Evolutionary conservation across 1,140 invertebrate genomes (phyloP).

Genomic region (Zaprionus ghesquierei): DNA sequence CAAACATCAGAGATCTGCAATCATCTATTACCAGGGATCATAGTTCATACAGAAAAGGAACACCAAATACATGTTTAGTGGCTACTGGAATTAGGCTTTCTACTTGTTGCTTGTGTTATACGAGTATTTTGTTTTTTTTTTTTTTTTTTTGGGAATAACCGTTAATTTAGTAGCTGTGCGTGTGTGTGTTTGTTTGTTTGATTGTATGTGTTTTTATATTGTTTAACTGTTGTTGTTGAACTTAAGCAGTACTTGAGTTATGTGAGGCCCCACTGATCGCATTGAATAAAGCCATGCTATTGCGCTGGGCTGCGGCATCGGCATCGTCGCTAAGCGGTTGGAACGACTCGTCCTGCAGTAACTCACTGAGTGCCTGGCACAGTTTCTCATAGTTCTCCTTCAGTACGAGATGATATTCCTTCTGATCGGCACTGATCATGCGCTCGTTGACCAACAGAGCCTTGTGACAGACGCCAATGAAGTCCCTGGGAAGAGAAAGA

Average conservation of each 20-base stretch:
- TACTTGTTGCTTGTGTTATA: conserved; percentile 39
- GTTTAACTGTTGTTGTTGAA: conserved; percentile 48
- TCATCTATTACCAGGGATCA: conserved; percentile 9
- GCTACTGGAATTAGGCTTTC: conserved; percentile 36
- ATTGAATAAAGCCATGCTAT: conserved; percentile 87
- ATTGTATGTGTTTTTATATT: conserved; percentile 22
- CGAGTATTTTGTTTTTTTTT: conserved; percentile 34
- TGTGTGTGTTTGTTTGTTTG: conserved; percentile 23
- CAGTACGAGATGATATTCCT: conserved; percentile 94
- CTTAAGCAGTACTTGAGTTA: conserved; percentile 87
- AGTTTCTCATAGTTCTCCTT: conserved; percentile 93
- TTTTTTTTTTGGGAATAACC: too few species aligned
- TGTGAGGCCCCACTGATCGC: conserved; percentile 87
- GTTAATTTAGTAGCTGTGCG: conserved; percentile 49
- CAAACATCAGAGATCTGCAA: conserved; percentile 38
- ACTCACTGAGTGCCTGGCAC: conserved; percentile 88
- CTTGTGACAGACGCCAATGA: conserved; percentile 92
- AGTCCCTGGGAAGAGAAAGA: conserved; percentile 86
- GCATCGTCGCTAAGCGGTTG: conserved; percentile 75
- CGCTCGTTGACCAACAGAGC: conserved; percentile 94
- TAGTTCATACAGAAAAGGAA: conserved; percentile 47
- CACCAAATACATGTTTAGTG: conserved; percentile 54
- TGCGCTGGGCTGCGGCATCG: conserved; percentile 83
- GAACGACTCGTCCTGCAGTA: conserved; percentile 86
- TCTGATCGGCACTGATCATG: conserved; percentile 92